Evolutionary conservation across 2,888 invertebrate species (phyloP).

Genomic region (Loripinus fragilis): DNA sequence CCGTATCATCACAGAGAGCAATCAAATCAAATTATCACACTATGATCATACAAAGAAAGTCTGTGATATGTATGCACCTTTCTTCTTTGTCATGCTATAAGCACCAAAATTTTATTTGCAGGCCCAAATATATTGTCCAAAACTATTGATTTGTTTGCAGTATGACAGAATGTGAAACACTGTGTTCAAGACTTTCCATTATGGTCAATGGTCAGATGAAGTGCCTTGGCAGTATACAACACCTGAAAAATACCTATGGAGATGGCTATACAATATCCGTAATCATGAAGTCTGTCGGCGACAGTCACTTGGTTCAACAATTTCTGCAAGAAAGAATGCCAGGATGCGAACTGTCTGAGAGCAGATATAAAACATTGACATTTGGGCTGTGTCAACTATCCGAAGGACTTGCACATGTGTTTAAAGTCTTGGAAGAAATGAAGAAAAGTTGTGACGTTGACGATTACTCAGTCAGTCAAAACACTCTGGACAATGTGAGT

Average conservation of each 20-base stretch:
- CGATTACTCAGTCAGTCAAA: slow-evolving; percentile 83
- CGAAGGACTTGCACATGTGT: slow-evolving; percentile 78
- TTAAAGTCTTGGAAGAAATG: slow-evolving; percentile 80
- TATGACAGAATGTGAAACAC: slow-evolving; percentile 94
- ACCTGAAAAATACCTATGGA: slow-evolving; percentile 87
- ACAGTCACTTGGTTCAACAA: slow-evolving; percentile 71
- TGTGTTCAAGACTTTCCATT: slow-evolving; percentile 91
- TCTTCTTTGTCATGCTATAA: too few relatives aligned
- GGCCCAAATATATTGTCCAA: too few relatives aligned
- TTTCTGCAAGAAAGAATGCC: slow-evolving; percentile 80
- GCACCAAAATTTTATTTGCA: too few relatives aligned
- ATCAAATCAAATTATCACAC: too few relatives aligned
- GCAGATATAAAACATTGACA: slow-evolving; percentile 82
- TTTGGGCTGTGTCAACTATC: slow-evolving; percentile 79
- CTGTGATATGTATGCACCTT: too few relatives aligned
- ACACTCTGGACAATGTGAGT: slow-evolving; percentile 84
- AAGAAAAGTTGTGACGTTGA: slow-evolving; percentile 77
- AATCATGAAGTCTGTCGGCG: slow-evolving; percentile 80
- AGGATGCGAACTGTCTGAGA: slow-evolving; percentile 82
- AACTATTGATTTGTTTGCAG: slow-evolving; percentile 85
- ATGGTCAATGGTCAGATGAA: slow-evolving; percentile 90
- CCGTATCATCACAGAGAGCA: too few relatives aligned
- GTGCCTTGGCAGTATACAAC: slow-evolving; percentile 90
- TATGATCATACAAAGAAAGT: too few relatives aligned
- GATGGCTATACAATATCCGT: slow-evolving; percentile 83